These are phyloP conservation scores for Strongylocentrotus purpuratus DNA, from an alignment of 35 echinoderm and acorn worm species.

Conservation along the genomic window DNA sequence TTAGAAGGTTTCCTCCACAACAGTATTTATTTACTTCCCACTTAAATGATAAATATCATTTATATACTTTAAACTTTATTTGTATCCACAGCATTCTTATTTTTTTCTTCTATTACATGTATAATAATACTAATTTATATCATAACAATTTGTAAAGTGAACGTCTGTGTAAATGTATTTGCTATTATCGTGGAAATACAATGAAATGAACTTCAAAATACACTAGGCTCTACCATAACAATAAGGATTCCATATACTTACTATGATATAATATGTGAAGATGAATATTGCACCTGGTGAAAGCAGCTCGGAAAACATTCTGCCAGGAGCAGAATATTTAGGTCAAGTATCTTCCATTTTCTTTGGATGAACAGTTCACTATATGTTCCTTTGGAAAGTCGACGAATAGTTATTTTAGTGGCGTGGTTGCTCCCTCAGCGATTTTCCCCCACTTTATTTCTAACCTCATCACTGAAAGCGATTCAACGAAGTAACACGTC, in stretches of 20 bases:
- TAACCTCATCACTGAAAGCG: too few species aligned
- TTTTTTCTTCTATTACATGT: too few species aligned
- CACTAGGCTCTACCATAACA: background rate
- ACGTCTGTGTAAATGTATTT: too few species aligned
- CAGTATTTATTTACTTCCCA: too few species aligned
- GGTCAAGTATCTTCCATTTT: background rate
- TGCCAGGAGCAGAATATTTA: background rate
- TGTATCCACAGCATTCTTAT: too few species aligned
- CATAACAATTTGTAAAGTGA: too few species aligned
- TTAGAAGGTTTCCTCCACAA: too few species aligned
- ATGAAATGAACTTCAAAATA: too few species aligned
- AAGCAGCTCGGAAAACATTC: background rate
- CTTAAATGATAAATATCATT: too few species aligned
- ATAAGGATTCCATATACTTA: background rate
- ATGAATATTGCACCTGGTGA: background rate
- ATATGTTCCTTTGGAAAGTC: background rate
- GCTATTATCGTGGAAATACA: too few species aligned
- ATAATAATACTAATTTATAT: too few species aligned
- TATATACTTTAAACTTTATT: too few species aligned
- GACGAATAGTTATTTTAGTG: background rate
- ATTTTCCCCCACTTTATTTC: background rate
- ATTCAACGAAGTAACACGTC: background rate
- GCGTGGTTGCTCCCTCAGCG: background rate
- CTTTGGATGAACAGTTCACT: background rate
- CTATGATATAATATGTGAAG: background rate